These are phyloP conservation scores for Trichoplusia ni DNA, from an alignment of 1,140 invertebrate species.

Conservation along the genomic window DNA sequence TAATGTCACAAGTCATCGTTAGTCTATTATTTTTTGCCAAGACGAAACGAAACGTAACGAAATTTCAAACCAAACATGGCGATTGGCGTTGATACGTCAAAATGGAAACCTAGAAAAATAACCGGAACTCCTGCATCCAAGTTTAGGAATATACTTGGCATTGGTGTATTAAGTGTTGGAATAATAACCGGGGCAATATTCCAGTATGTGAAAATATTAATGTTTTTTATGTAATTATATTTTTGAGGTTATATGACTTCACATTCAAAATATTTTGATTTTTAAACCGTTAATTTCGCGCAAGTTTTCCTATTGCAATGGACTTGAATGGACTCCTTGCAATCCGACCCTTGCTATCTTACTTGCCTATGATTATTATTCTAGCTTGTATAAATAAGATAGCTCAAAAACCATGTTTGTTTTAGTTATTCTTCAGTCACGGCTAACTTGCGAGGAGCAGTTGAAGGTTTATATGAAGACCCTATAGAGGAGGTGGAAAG, in stretches of 20 bases:
- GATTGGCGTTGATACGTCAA: constrained; percentile 71
- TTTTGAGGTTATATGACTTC: constrained; percentile 24
- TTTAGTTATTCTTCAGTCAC: constrained; percentile 57
- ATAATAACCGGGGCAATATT: constrained; percentile 57
- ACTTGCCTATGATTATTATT: not conserved
- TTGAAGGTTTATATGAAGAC: constrained; percentile 65
- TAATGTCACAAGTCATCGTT: too few species aligned
- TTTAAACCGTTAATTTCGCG: too few species aligned
- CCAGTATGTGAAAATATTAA: constrained; percentile 53
- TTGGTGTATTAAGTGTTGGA: constrained; percentile 57
- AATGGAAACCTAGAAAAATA: constrained; percentile 80
- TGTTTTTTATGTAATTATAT: not conserved
- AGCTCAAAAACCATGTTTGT: too few species aligned
- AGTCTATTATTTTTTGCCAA: too few species aligned
- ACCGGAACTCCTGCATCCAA: constrained; percentile 78
- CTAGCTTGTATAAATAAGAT: too few species aligned
- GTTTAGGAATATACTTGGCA: constrained; percentile 68
- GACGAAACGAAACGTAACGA: not conserved
- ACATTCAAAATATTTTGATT: not conserved
- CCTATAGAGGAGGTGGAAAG: constrained; percentile 71
- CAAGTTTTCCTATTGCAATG: too few species aligned
- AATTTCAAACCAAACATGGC: constrained; percentile 60
- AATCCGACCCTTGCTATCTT: too few species aligned
- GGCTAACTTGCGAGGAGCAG: constrained; percentile 51
- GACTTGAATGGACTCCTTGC: too few species aligned